phyloP scores from a whole-genome alignment of 2,888 invertebrate species.

The Mythimna pallens region DNA sequence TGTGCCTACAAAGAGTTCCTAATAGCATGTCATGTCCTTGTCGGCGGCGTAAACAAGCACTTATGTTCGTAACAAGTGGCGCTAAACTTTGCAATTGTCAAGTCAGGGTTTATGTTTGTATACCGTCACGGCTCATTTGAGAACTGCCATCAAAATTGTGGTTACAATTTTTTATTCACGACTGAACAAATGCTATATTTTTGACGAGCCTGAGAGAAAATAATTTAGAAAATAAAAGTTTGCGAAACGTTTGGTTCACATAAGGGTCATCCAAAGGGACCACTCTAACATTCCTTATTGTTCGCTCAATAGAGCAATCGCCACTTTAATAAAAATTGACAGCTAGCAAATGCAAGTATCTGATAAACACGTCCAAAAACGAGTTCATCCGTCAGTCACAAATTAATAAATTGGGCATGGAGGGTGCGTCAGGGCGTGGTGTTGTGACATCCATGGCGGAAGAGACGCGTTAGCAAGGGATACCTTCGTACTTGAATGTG shows the following conservation, averaged over 20 bases:
- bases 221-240: neutral
- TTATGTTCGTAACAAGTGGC: constrained; percentile 28
- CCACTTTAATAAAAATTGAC: constrained; percentile 71
- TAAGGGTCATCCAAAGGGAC: neutral
- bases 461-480: constrained; percentile 78
- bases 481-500: constrained; percentile 50
- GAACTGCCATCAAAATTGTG: neutral
- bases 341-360: constrained; percentile 59
- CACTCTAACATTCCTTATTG: neutral
- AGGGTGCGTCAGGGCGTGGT: constrained; percentile 81
- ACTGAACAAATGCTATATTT: no score
- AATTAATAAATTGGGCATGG: constrained; percentile 74
- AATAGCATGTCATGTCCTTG: constrained; percentile 24
- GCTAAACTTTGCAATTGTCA: constrained; percentile 35
- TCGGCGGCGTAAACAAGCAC: constrained; percentile 13
- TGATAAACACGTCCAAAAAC: constrained; percentile 68
- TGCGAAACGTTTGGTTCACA: neutral
- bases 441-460: constrained; percentile 87
- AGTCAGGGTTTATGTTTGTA: constrained; percentile 12
- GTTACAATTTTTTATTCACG: neutral
- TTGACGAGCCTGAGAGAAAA: neutral
- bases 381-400: constrained; percentile 74
- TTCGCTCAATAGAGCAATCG: constrained; percentile 38
- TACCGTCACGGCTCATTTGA: constrained; percentile 10
- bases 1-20: neutral